Evolutionary conservation across 2,113 vertebrate genomes (phyloP), one percentile per base, ranked within the genome.

Genomic region (Larimichthys crocea): DNA sequence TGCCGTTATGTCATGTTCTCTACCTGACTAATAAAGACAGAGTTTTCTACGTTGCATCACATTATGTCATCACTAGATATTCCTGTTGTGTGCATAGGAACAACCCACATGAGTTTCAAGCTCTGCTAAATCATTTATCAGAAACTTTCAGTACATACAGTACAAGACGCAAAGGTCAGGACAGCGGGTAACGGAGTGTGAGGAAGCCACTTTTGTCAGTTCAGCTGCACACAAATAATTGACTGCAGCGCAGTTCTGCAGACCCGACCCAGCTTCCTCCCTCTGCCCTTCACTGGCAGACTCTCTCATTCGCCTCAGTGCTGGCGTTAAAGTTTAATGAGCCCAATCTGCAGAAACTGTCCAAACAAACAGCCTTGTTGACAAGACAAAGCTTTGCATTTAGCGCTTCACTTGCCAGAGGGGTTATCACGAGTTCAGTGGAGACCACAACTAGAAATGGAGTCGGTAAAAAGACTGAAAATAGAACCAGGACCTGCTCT

Each of bases 351-450:
- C 60, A 52, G 65, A 52, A 87, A 86, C 64, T 74, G 80, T 84
- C 88, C 76, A 80, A 90, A 89, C 85, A 90, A 92, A 91, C 83
- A 82, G 70, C 66, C 77, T 50, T 82, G 88, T 87, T 91, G 86
- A 92, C 85, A 86, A 88, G 84, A 87, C 74, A 89, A 90, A 90
- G 87, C 76, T 79, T 85, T 80, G 62, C 77, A 88, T 92, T 93
- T 89, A 90, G 83, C 55, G 11, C 56, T 57, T 61, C 22, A 48
- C 75, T 68, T 56, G 40, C 86, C 56, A 44, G 35, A 52, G 61
- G 48, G 82, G 84, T 92, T 82, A 84, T 85, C 69, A 76, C 4
- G 61, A 81, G 90, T 92, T 89, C 88, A 80, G 66, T 35, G 16
- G 67, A 75, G 59, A 82, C 80, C 76, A 14, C 66, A 19, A 19